Evolutionary conservation across 1,140 invertebrate species (phyloP).

Genomic region (Stegodyphus dumicola): DNA sequence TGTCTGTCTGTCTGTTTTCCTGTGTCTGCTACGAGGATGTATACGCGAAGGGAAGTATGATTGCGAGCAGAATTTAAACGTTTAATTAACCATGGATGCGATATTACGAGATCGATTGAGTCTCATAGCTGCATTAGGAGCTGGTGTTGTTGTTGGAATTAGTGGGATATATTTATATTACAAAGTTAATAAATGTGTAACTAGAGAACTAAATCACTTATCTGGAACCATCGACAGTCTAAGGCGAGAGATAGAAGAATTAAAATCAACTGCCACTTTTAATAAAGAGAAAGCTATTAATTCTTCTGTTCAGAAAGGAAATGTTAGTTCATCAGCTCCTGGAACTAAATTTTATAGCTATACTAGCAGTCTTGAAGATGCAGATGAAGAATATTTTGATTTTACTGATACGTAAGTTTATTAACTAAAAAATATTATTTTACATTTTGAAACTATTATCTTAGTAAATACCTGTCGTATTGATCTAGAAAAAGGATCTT

Average conservation of each 20-base stretch:
- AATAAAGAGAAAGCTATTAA: slow-evolving; percentile 6
- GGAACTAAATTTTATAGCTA: slow-evolving; percentile 41
- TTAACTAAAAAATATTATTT: background rate
- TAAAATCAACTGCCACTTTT: slow-evolving; percentile 37
- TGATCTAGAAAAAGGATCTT: no score
- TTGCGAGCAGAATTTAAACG: no score
- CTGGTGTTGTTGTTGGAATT: slow-evolving; percentile 63
- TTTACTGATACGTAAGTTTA: slow-evolving; percentile 60
- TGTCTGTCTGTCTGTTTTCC: no score
- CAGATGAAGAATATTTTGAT: slow-evolving; percentile 63
- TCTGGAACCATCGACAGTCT: slow-evolving; percentile 63
- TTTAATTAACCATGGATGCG: slow-evolving; percentile 53
- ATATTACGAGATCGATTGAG: slow-evolving; percentile 57
- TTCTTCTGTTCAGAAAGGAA: slow-evolving; percentile 24
- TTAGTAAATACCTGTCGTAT: no score
- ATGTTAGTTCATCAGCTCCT: slow-evolving; percentile 10
- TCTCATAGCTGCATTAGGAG: slow-evolving; percentile 62
- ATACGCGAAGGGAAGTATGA: no score
- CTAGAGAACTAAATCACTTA: slow-evolving; percentile 60
- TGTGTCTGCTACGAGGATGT: no score
- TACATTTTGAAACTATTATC: no score
- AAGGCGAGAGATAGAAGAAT: slow-evolving; percentile 62
- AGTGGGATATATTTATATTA: slow-evolving; percentile 64
- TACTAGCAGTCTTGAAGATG: slow-evolving; percentile 55
- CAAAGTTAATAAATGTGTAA: slow-evolving; percentile 60